These are phyloP conservation scores for Girardinichthys multiradiatus DNA, from an alignment of 2,113 vertebrate species.

Conservation along the genomic window DNA sequence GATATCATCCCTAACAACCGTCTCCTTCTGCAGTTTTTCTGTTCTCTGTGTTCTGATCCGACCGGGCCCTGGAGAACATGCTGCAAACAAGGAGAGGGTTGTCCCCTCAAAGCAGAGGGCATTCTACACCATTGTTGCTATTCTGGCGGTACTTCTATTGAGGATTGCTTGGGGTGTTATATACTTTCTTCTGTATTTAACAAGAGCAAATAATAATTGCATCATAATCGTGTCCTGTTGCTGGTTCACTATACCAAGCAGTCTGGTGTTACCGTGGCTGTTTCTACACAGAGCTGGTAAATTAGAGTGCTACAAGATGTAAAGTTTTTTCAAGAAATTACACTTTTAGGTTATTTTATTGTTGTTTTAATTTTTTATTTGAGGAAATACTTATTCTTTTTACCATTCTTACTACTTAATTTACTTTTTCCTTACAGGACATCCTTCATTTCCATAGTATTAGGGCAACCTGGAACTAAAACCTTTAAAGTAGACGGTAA, in stretches of 20 bases:
- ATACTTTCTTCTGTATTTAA: background rate
- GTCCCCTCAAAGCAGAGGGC: conserved; percentile 24
- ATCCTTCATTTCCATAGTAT: no score
- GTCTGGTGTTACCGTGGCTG: conserved; percentile 40
- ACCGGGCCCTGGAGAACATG: conserved; percentile 16
- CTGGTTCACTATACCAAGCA: background rate
- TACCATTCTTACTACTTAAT: no score
- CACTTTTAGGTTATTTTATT: background rate
- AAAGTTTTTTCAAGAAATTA: background rate
- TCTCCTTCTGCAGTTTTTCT: conserved; percentile 33
- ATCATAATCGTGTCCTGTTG: accelerated
- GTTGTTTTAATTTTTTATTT: no score
- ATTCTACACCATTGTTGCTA: conserved; percentile 7
- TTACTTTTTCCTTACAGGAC: no score
- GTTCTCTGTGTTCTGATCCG: conserved; percentile 23
- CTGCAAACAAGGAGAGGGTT: background rate
- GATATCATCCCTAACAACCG: background rate
- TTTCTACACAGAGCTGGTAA: conserved; percentile 22
- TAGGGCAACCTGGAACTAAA: no score
- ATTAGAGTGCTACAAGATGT: background rate
- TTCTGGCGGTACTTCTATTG: background rate
- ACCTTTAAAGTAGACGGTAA: no score
- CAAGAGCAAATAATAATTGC: accelerated
- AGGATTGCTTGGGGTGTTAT: background rate
- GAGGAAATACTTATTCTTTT: no score